These are phyloP conservation scores for Schizotus pectinicornis DNA, from an alignment of 2,888 invertebrate species.

Conservation along the genomic window DNA sequence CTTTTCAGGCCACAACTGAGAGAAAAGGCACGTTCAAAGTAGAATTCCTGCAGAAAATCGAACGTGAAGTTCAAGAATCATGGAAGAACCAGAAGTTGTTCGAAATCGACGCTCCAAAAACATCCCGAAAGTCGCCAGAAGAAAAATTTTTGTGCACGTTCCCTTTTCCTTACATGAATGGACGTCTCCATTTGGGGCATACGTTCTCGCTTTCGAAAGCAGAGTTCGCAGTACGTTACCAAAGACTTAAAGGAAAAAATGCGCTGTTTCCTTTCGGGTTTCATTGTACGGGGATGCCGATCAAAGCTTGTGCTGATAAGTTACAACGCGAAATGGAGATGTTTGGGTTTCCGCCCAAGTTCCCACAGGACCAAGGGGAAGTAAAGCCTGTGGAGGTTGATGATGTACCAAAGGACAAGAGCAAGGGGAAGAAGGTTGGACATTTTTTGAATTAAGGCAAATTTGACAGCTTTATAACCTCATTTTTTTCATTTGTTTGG, in stretches of 20 bases:
- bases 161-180: conserved; percentile 99
- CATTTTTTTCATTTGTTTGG: neutral
- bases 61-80: conserved; percentile 80
- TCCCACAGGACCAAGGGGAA: conserved; percentile 70
- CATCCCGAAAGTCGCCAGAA: conserved; percentile 62
- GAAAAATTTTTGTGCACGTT: conserved; percentile 95
- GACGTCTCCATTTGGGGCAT: conserved; percentile 95
- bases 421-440: conserved; percentile 84
- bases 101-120: conserved; percentile 80
- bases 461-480: neutral
- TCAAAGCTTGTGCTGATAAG: conserved; percentile 98
- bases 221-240: conserved; percentile 93
- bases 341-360: conserved; percentile 91
- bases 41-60: conserved; percentile 88
- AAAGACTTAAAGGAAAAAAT: conserved; percentile 89
- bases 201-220: conserved; percentile 97
- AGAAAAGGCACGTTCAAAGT: conserved; percentile 97
- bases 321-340: conserved; percentile 89
- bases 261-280: conserved; percentile 97
- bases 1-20: conserved; percentile 57
- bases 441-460: neutral
- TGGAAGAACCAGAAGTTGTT: conserved; percentile 85
- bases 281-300: conserved; percentile 99
- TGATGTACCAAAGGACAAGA: conserved; percentile 79
- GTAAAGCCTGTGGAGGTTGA: conserved; percentile 60